Conservation (phyloP, 2,113 vertebrate genomes). For the Alligator sinensis region DNA sequence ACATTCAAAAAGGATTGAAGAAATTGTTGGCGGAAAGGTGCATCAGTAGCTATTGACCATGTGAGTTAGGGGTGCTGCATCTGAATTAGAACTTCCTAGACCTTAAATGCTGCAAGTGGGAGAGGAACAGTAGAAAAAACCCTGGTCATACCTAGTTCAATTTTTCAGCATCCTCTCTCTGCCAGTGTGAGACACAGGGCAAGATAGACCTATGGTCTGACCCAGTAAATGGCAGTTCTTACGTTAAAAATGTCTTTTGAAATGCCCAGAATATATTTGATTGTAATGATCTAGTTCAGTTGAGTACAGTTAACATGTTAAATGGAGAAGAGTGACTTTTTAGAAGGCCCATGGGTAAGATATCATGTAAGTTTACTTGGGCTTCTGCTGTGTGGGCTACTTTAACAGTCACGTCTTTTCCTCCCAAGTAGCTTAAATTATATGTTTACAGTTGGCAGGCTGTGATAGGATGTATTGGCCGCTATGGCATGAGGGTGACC, state of each 20-base stretch:
- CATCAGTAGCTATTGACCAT: too few relatives aligned
- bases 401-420: neutral
- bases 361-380: neutral
- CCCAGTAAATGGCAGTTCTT: too few relatives aligned
- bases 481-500: neutral
- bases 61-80: fast-evolving
- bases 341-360: neutral
- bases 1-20: too few relatives aligned
- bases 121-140: too few relatives aligned
- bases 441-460: neutral
- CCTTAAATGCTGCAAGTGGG: too few relatives aligned
- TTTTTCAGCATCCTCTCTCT: too few relatives aligned
- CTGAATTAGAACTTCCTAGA: fast-evolving
- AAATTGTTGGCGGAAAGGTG: too few relatives aligned
- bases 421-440: neutral
- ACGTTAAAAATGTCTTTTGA: neutral
- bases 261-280: neutral
- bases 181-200: too few relatives aligned
- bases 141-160: too few relatives aligned
- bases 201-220: too few relatives aligned
- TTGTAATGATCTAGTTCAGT: neutral
- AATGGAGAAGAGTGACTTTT: neutral
- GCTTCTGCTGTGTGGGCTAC: neutral
- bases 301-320: neutral
- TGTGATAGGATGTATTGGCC: neutral